A percentile compares a stretch with the other conserved stretches of the same genome.
Conservation (phyloP, 92 coral and sea anemone species). For the Micromussa lordhowensis region DNA sequence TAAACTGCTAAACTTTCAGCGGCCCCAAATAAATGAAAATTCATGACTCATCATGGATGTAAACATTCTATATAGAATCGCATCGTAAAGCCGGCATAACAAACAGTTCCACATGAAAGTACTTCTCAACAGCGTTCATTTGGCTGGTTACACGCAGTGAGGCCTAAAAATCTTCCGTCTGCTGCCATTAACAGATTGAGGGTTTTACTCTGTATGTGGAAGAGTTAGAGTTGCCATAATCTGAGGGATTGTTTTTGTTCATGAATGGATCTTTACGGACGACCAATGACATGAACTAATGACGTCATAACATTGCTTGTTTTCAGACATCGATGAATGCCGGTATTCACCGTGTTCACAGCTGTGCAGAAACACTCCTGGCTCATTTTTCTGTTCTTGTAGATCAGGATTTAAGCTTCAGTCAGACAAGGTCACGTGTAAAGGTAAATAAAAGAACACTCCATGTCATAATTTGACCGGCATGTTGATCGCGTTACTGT, state of each 20-base stretch:
- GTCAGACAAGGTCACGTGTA: conserved; percentile 78
- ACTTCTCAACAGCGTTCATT: too few species aligned
- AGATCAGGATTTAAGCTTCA: conserved; percentile 80
- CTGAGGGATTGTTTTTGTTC: not conserved
- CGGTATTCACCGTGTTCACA: conserved; percentile 86
- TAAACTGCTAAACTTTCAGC: too few species aligned
- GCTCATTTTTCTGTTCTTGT: conserved; percentile 94
- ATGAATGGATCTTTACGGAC: not conserved
- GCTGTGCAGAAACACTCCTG: conserved; percentile 91
- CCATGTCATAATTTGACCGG: not conserved
- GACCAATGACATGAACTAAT: not conserved
- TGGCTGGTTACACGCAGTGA: too few species aligned
- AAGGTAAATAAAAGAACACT: conserved; percentile 59
- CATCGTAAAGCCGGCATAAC: too few species aligned
- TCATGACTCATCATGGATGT: too few species aligned
- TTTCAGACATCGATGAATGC: conserved; percentile 91
- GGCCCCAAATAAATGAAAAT: too few species aligned
- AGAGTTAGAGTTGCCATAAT: not conserved
- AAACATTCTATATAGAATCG: too few species aligned
- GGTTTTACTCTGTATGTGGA: too few species aligned
- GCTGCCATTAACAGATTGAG: too few species aligned
- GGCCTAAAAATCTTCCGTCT: too few species aligned
- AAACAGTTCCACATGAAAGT: too few species aligned
- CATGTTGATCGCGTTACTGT: not conserved
- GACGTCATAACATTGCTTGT: not conserved